Percentiles rank a stretch among this genome's conserved stretches.
Evolutionary conservation across 2,888 invertebrate genomes (phyloP).

Genomic region (Hirtodrosophila alboralis): DNA sequence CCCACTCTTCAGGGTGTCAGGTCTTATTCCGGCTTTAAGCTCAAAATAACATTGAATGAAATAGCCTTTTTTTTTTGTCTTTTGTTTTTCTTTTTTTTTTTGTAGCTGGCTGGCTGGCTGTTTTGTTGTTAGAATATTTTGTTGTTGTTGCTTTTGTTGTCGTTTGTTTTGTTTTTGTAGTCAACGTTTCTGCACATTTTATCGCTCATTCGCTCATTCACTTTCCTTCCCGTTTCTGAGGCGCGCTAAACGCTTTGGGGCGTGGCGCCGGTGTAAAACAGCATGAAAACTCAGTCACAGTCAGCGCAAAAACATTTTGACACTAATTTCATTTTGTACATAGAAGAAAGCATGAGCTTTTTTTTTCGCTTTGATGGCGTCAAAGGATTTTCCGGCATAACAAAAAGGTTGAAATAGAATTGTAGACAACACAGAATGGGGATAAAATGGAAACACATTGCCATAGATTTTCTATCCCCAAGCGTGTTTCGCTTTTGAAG

Average conservation of each 20-base stretch:
- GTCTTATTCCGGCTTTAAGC: conserved; percentile 65
- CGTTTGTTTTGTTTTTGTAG: conserved; percentile 34
- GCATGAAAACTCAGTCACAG: conserved; percentile 77
- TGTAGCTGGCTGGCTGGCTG: conserved; percentile 19
- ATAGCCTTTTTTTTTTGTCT: conserved; percentile 48
- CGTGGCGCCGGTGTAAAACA: conserved; percentile 76
- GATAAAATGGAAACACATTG: conserved; percentile 68
- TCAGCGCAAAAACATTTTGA: conserved; percentile 76
- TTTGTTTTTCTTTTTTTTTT: no score
- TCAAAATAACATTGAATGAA: conserved; percentile 71
- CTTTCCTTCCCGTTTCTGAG: conserved; percentile 50
- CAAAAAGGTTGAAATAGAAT: conserved; percentile 71
- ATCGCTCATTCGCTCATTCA: conserved; percentile 65
- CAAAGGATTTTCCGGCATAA: conserved; percentile 68
- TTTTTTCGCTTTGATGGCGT: conserved; percentile 52
- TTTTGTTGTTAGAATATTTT: conserved; percentile 13
- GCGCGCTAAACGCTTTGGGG: conserved; percentile 74
- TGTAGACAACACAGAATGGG: conserved; percentile 53
- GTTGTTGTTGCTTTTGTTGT: conserved; percentile 22
- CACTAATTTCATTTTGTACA: conserved; percentile 78
- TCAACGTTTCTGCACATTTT: conserved; percentile 65
- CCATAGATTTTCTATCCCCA: conserved; percentile 53
- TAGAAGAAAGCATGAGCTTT: conserved; percentile 63
- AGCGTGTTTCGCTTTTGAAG: conserved; percentile 61
- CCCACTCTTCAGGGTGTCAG: conserved; percentile 49